Evolutionary conservation across 2,113 vertebrate species (phyloP).

Genomic region (human): GRCh38 chr19:53997001-53997500

Average conservation of each 20-base stretch:
- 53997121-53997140: neutral
- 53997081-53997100: neutral
- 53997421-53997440: neutral
- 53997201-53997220: neutral
- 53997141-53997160: neutral
- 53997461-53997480: neutral
- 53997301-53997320: neutral
- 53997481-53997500: neutral
- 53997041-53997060: too few relatives aligned
- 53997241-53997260: neutral
- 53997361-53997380: neutral
- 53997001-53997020: too few relatives aligned
- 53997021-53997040: too few relatives aligned
- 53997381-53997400: neutral
- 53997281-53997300: neutral
- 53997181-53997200: neutral
- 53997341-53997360: neutral
- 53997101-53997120: neutral
- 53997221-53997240: neutral
- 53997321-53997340: neutral
- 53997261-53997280: neutral
- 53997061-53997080: neutral
- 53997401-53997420: neutral
- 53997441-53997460: neutral
- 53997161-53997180: too few relatives aligned